These are phyloP conservation scores for Pammene fasciana DNA, from an alignment of 2,888 invertebrate genomes.

Conservation along the genomic window DNA sequence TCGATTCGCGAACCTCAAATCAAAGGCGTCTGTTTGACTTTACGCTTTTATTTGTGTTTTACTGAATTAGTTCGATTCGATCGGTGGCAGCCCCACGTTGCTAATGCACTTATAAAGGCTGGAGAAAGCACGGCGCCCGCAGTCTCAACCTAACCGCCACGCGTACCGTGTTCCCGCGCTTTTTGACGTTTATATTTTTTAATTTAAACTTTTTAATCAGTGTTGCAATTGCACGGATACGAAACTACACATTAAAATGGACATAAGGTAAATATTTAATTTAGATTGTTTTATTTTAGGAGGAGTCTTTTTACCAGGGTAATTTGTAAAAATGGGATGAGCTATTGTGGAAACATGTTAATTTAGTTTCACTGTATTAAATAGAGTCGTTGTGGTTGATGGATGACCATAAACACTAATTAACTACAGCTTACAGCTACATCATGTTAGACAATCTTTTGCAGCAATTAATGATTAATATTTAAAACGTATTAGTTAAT, in stretches of 20 bases:
- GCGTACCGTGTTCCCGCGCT: constrained; percentile 64
- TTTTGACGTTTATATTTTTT: constrained; percentile 57
- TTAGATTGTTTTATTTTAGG: constrained; percentile 5
- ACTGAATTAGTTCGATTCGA: constrained; percentile 65
- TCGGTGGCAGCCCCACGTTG: constrained; percentile 67
- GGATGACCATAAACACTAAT: neutral
- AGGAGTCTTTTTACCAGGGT: constrained; percentile 3
- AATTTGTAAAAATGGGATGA: constrained; percentile 18
- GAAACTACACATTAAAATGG: constrained; percentile 53
- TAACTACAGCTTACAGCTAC: neutral
- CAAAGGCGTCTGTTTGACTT: constrained; percentile 34
- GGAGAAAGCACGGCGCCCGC: constrained; percentile 77
- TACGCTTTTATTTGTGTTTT: constrained; percentile 42
- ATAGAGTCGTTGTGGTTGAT: neutral
- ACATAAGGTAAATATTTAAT: constrained; percentile 70
- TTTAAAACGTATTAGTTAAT: no score
- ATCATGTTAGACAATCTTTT: neutral
- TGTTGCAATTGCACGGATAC: constrained; percentile 62
- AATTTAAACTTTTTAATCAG: constrained; percentile 47
- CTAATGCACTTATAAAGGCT: constrained; percentile 73
- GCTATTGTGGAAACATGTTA: constrained; percentile 16
- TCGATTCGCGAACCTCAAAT: constrained; percentile 38
- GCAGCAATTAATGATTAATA: neutral
- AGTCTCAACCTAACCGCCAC: constrained; percentile 51
- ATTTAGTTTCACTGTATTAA: constrained; percentile 15